Base-by-base conservation (phyloP, 2,797 vertebrate genomes). In the Tympanoctomys barrerae region DNA sequence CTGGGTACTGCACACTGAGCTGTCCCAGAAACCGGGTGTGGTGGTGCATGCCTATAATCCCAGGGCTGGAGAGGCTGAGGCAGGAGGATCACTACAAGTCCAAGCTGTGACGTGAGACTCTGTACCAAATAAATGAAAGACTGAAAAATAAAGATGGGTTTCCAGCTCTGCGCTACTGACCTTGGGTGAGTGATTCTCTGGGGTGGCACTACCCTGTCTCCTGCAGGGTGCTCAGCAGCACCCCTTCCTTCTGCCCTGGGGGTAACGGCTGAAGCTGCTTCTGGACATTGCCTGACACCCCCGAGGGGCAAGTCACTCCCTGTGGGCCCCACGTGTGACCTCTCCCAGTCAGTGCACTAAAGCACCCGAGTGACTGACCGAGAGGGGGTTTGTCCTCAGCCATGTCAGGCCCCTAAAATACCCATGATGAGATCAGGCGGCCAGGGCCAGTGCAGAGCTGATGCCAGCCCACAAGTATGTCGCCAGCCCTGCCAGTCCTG, bases 401-500 rank as follows among this genome's bases (percentile, higher is more conserved):
- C 39, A 14, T 10, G 42, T 85, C 91, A 83, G 77, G 81, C 61
- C 49, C 66, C 94, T 5, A 28, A 70, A 83, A 81, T 70, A 64
- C 61, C 86, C 11, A 0, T 42, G 64, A 66, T 33, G 71, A 42
- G 57, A 91, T 79, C 2, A 0, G 52, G 49, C 52, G 0, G 26
- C 9, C 0, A 16, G 71, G 85, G 49, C 87, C 31, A 22, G 42
- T n/a, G 1, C 9, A 46, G 61, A 36, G 6, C 33, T 94, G 96
- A 94, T 91, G 78, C 12, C 16, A 93, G 84, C 71, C 96, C 96
- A 90, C 94, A 87, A 80, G 75, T 36, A 95, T 82, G 87, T 54
- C 14, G 4, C 1, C 87, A 10, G 57, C 91, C 57, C 46, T 46
- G 16, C 24, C 6, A 13, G 36, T 73, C 5, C 88, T 1, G 68